Conservation (phyloP, 1,140 invertebrate species). For the Hetaerina americana region DNA sequence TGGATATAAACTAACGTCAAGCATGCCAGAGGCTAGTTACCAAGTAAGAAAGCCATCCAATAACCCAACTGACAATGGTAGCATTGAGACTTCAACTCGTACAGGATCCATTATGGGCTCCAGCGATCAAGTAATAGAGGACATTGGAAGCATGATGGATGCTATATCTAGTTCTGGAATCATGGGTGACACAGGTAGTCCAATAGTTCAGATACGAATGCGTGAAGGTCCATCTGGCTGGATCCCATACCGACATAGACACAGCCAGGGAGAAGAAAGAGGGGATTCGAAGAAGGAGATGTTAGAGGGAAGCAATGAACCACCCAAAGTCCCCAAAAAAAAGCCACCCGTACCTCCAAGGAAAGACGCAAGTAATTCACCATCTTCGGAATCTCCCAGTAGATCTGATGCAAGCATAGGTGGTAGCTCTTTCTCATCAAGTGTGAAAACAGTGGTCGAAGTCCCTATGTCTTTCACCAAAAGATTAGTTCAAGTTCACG, state of each 20-base stretch:
- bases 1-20: background rate
- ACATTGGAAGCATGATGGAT: background rate
- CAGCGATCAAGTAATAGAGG: background rate
- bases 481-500: background rate
- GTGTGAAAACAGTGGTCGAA: background rate
- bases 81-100: background rate
- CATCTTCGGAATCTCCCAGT: conserved; percentile 9
- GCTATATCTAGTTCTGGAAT: conserved; percentile 5
- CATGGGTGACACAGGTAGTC: background rate
- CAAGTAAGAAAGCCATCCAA: background rate
- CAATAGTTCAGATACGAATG: conserved; percentile 3
- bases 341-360: conserved; percentile 12
- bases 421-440: background rate
- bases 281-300: background rate
- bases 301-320: background rate
- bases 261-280: background rate
- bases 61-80: background rate
- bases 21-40: background rate
- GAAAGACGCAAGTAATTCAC: conserved; percentile 4
- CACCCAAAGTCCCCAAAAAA: conserved; percentile 1
- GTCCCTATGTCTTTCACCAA: background rate
- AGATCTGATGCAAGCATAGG: conserved; percentile 3
- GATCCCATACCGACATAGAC: background rate
- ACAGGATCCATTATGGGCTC: background rate
- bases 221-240: background rate